Evolutionary conservation across 2,888 invertebrate species (phyloP).

Genomic region (Patella ulyssiponensis): DNA sequence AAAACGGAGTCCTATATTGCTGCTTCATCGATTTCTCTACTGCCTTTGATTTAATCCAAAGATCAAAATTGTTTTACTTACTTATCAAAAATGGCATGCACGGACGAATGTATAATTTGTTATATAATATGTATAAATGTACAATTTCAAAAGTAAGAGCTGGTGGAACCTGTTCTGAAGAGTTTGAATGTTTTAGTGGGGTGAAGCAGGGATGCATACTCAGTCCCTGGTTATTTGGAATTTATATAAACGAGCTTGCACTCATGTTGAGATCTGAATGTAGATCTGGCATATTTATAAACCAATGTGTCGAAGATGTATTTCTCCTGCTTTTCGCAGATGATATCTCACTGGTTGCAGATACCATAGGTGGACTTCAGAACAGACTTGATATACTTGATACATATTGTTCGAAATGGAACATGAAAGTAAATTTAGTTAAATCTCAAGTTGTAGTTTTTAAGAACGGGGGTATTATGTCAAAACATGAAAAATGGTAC

Average conservation of each 20-base stretch:
- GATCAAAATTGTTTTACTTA: conserved; percentile 15
- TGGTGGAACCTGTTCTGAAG: not conserved
- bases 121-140: not conserved
- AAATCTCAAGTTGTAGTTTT: too few relatives aligned
- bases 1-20: conserved; percentile 19
- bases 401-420: too few relatives aligned
- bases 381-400: too few relatives aligned
- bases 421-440: too few relatives aligned
- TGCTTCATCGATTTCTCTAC: conserved; percentile 21
- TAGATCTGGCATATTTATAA: not conserved
- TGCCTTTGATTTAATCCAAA: conserved; percentile 10
- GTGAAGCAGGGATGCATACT: not conserved
- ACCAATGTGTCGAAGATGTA: not conserved
- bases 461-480: too few relatives aligned
- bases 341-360: too few relatives aligned
- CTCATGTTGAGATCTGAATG: not conserved
- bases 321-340: too few relatives aligned
- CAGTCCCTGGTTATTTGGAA: not conserved
- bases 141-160: not conserved
- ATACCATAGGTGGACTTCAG: too few relatives aligned
- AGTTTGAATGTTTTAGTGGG: not conserved
- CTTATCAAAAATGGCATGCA: conserved; percentile 17
- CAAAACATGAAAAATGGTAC: too few relatives aligned
- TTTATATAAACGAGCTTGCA: not conserved
- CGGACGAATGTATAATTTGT: not conserved